phyloP scores from a whole-genome alignment of 2,113 vertebrate genomes.

The Laticauda laticaudata region DNA sequence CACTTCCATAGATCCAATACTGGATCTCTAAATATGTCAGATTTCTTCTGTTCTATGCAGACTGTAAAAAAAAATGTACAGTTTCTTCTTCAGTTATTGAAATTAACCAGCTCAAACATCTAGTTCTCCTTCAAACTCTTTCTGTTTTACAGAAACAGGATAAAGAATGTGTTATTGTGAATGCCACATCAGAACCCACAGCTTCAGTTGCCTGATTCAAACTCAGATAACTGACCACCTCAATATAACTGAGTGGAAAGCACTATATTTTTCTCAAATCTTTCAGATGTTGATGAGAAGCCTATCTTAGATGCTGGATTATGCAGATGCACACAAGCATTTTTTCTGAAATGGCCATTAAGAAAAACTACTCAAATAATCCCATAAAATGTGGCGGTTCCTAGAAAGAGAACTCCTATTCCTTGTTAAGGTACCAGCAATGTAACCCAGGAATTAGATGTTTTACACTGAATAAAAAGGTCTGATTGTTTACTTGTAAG shows the following conservation, averaged over 20 bases:
- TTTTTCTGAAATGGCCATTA: not conserved
- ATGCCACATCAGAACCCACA: too few species aligned
- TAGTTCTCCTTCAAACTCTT: slow-evolving; percentile 8
- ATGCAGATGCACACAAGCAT: not conserved
- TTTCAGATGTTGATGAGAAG: not conserved
- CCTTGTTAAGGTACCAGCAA: not conserved
- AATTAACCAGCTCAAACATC: slow-evolving; percentile 59
- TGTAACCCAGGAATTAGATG: not conserved
- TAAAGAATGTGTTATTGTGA: not conserved
- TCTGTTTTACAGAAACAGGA: not conserved
- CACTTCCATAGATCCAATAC: slow-evolving; percentile 35
- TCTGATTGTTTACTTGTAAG: not conserved
- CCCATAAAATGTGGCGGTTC: not conserved
- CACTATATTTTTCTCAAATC: not conserved
- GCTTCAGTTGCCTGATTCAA: not conserved
- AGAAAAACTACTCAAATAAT: not conserved
- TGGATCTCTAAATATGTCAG: slow-evolving; percentile 63
- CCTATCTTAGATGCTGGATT: not conserved
- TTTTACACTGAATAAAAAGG: not conserved
- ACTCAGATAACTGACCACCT: not conserved
- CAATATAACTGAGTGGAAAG: not conserved
- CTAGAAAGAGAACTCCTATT: not conserved
- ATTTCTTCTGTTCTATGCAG: slow-evolving; percentile 54
- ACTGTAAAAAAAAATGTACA: slow-evolving; percentile 58
- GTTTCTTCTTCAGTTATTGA: slow-evolving; percentile 66